phyloP scores from a whole-genome alignment of 2,797 vertebrate genomes.

The Poeciliopsis gracilis region DNA sequence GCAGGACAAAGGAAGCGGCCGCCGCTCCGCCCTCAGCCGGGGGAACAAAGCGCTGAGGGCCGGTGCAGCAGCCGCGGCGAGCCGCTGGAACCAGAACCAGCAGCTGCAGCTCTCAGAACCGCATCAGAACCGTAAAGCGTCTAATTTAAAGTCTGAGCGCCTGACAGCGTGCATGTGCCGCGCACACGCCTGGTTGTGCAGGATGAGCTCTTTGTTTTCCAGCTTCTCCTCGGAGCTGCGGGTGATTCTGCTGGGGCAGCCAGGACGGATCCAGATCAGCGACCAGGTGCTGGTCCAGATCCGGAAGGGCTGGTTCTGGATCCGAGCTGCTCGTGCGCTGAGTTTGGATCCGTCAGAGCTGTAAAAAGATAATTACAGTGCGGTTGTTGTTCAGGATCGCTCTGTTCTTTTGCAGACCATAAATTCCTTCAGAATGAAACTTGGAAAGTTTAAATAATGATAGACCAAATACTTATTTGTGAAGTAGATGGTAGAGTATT shows the following conservation, averaged over 20 bases:
- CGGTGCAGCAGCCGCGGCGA: neutral
- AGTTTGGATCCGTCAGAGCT: neutral
- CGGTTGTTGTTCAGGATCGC: neutral
- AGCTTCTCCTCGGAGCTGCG: constrained; percentile 8
- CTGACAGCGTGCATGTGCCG: constrained; percentile 10
- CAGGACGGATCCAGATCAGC: neutral
- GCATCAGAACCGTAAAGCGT: neutral
- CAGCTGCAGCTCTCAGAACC: neutral
- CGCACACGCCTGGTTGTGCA: constrained; percentile 1
- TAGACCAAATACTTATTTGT: neutral
- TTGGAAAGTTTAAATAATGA: neutral
- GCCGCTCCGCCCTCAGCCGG: constrained; percentile 61
- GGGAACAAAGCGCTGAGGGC: constrained; percentile 15
- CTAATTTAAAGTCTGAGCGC: neutral
- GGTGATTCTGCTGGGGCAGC: neutral
- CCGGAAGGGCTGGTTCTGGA: constrained; percentile 1
- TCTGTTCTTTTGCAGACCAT: neutral
- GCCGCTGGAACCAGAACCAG: constrained; percentile 11
- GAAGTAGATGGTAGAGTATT: neutral
- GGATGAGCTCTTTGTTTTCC: constrained; percentile 28
- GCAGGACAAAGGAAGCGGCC: constrained; percentile 72
- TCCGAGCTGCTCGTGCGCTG: neutral
- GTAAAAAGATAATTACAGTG: neutral
- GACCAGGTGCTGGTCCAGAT: neutral
- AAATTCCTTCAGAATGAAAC: neutral